phyloP scores from a whole-genome alignment of 2,797 vertebrate species.

The Chloroceryle inda region DNA sequence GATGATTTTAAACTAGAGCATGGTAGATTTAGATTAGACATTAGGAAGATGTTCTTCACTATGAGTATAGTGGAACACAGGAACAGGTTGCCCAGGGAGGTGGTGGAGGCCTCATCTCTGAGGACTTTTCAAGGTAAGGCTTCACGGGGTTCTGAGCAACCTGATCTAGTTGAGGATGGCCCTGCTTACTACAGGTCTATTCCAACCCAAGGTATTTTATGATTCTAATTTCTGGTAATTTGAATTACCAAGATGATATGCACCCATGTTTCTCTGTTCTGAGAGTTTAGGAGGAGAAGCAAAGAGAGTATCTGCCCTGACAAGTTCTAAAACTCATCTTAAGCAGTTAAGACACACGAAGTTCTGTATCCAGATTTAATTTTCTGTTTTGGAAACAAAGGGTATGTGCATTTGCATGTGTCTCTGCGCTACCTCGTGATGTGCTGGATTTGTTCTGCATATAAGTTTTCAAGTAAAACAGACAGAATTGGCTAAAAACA shows the following conservation, averaged over 20 bases:
- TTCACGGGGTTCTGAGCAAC: too few species aligned
- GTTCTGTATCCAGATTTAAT: neutral
- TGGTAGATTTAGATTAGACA: too few species aligned
- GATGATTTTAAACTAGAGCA: too few species aligned
- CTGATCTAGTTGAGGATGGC: too few species aligned
- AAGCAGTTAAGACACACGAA: neutral
- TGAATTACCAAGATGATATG: neutral
- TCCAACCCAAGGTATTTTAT: too few species aligned
- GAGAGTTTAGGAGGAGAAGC: neutral
- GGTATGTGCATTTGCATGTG: neutral
- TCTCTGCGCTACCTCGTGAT: neutral
- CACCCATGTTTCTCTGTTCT: neutral
- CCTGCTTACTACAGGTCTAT: too few species aligned
- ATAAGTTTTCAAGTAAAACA: neutral
- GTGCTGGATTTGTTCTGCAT: neutral
- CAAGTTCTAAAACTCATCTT: neutral
- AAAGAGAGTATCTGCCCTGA: neutral
- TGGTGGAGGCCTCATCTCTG: too few species aligned
- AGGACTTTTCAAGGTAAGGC: too few species aligned
- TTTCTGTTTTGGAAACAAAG: neutral
- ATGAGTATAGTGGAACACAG: too few species aligned
- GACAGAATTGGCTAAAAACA: neutral
- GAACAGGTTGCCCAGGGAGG: too few species aligned
- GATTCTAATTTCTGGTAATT: neutral
- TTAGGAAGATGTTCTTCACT: too few species aligned